Evolutionary conservation across 92 coral and sea anemone species (phyloP).

Genomic region (Phenganax marumi): DNA sequence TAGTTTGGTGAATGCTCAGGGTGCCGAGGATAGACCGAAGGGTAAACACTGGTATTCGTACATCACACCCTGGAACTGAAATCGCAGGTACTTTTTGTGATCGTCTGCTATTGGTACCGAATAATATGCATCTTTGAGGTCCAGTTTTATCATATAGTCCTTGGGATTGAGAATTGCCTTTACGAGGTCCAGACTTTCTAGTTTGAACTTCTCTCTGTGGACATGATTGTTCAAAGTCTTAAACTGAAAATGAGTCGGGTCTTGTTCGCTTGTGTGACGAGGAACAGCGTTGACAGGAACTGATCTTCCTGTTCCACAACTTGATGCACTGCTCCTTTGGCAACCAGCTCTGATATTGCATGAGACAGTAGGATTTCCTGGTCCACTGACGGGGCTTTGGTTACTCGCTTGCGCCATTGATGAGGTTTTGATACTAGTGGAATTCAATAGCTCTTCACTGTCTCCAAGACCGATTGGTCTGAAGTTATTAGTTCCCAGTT

Average conservation of each 20-base stretch:
- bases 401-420: slow-evolving; percentile 55
- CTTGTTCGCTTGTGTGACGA: slow-evolving; percentile 25
- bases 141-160: slow-evolving; percentile 47
- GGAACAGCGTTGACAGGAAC: slow-evolving; percentile 36
- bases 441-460: slow-evolving; percentile 58
- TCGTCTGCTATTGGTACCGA: slow-evolving; percentile 34
- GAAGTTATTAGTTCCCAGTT: slow-evolving; percentile 54
- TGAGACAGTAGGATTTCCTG: slow-evolving; percentile 35
- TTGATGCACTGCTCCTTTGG: slow-evolving; percentile 48
- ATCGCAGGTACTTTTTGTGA: slow-evolving; percentile 31
- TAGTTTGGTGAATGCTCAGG: slow-evolving; percentile 41
- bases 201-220: slow-evolving; percentile 55
- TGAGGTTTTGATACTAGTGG: slow-evolving; percentile 49
- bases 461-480: slow-evolving; percentile 54
- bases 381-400: slow-evolving; percentile 30
- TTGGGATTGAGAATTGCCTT: slow-evolving; percentile 49
- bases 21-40: slow-evolving; percentile 50
- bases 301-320: slow-evolving; percentile 46
- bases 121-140: slow-evolving; percentile 37
- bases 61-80: slow-evolving; percentile 40
- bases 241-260: slow-evolving; percentile 40
- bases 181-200: slow-evolving; percentile 57
- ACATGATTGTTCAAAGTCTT: slow-evolving; percentile 55
- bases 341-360: slow-evolving; percentile 48
- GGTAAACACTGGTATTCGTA: slow-evolving; percentile 61